Conservation (phyloP, 2,797 vertebrate genomes). For the Sebastolobus altivelis region DNA sequence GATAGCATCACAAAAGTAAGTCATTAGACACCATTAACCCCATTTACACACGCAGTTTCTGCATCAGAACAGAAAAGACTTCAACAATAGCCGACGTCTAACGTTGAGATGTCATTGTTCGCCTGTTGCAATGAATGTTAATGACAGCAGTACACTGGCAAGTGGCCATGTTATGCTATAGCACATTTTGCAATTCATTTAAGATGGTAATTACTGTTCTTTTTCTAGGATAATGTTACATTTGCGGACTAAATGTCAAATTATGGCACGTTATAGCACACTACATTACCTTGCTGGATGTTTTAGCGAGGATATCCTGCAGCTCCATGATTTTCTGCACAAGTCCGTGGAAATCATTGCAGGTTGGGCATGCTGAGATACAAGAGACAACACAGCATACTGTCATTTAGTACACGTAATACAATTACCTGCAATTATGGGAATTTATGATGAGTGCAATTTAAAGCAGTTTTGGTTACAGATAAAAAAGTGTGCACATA, state of each 20-base stretch:
- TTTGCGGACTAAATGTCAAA: slow-evolving; percentile 10
- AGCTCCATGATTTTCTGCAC: slow-evolving; percentile 99
- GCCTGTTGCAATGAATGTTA: slow-evolving; percentile 45
- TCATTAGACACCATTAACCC: slow-evolving; percentile 42
- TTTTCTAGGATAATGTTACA: not conserved
- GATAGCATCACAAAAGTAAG: slow-evolving; percentile 27
- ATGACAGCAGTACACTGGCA: not conserved
- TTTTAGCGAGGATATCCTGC: slow-evolving; percentile 97
- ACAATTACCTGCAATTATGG: slow-evolving; percentile 1
- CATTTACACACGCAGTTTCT: slow-evolving; percentile 23
- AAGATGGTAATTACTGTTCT: not conserved
- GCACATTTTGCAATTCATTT: slow-evolving; percentile 11
- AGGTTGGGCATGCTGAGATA: slow-evolving; percentile 94
- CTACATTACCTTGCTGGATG: slow-evolving; percentile 94
- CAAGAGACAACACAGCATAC: slow-evolving; percentile 15
- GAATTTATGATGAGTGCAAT: not conserved
- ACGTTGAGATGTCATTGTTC: slow-evolving; percentile 12
- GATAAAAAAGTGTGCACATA: not conserved
- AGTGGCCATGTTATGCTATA: slow-evolving; percentile 2
- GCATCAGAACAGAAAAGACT: slow-evolving; percentile 26
- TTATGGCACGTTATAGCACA: not conserved
- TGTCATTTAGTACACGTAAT: not conserved
- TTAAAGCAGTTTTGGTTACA: not conserved
- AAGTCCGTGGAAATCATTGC: slow-evolving; percentile 98
- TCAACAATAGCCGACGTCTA: slow-evolving; percentile 16